Evolutionary conservation across 2,888 invertebrate genomes (phyloP).

Genomic region (Lasioglossum morio): DNA sequence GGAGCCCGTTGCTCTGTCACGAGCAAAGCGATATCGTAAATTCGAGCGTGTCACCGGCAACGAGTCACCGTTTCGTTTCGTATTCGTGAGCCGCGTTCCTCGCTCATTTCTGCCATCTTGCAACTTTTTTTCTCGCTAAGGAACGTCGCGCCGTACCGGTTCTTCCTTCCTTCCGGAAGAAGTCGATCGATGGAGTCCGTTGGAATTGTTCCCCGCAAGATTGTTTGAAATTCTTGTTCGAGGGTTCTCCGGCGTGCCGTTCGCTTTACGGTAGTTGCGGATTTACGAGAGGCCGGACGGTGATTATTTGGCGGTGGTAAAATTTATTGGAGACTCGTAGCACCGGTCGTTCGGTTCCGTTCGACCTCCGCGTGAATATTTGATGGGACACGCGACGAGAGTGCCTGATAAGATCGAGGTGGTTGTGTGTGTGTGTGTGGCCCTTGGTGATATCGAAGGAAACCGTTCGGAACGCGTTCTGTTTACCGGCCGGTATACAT

Average conservation of each 20-base stretch:
- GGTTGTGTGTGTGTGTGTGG: neutral
- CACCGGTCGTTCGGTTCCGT: constrained; percentile 15
- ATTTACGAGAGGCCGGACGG: neutral
- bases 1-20: constrained; percentile 55
- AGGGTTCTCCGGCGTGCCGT: neutral
- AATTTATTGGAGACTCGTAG: constrained; percentile 19
- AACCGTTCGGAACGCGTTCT: neutral
- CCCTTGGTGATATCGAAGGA: neutral
- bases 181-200: neutral
- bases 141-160: no score
- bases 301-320: neutral
- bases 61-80: constrained; percentile 33
- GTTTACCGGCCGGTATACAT: neutral
- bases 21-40: constrained; percentile 64
- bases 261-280: neutral
- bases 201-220: neutral
- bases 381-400: constrained; percentile 10
- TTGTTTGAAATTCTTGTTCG: neutral
- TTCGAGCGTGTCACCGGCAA: constrained; percentile 64
- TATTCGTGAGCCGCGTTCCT: constrained; percentile 18
- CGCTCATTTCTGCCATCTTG: constrained; percentile 4
- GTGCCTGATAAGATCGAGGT: neutral
- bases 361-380: constrained; percentile 19
- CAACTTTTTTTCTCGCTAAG: neutral
- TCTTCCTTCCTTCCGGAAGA: neutral